phyloP scores from a whole-genome alignment of 2,888 invertebrate genomes.

The Pogonocherus hispidulus region DNA sequence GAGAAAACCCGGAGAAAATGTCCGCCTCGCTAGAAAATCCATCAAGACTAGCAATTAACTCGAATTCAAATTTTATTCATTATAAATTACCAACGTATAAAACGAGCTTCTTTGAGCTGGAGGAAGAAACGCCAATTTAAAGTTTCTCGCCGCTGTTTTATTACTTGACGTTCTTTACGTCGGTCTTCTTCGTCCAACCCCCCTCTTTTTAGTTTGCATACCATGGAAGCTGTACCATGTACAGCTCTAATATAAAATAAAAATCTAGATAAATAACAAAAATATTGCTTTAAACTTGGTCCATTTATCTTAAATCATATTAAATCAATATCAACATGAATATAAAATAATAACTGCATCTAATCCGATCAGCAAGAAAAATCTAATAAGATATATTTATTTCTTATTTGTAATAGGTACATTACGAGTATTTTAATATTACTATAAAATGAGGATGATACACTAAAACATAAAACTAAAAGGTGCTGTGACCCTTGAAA shows the following conservation, averaged over 20 bases:
- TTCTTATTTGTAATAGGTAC: no score
- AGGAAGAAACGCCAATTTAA: slow-evolving; percentile 69
- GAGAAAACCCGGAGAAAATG: slow-evolving; percentile 62
- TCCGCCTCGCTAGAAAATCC: slow-evolving; percentile 66
- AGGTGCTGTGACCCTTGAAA: no score
- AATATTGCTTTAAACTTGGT: not conserved
- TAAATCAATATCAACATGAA: no score
- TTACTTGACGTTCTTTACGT: slow-evolving; percentile 54
- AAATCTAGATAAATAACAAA: not conserved
- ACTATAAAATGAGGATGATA: no score
- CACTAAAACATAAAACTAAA: no score
- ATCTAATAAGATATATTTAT: no score
- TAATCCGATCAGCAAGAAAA: no score
- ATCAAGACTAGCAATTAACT: slow-evolving; percentile 69
- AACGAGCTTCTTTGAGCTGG: slow-evolving; percentile 67
- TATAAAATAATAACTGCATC: no score
- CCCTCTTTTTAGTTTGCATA: slow-evolving; percentile 27
- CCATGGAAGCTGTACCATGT: slow-evolving; percentile 11
- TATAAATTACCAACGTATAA: slow-evolving; percentile 69
- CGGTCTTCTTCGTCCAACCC: slow-evolving; percentile 26
- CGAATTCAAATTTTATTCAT: slow-evolving; percentile 70
- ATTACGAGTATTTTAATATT: no score
- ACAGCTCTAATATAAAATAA: not conserved
- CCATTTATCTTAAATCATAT: no score
- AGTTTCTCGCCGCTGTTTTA: slow-evolving; percentile 64